Evolutionary conservation across 1,140 invertebrate species (phyloP).

Genomic region (Hyles euphorbiae): DNA sequence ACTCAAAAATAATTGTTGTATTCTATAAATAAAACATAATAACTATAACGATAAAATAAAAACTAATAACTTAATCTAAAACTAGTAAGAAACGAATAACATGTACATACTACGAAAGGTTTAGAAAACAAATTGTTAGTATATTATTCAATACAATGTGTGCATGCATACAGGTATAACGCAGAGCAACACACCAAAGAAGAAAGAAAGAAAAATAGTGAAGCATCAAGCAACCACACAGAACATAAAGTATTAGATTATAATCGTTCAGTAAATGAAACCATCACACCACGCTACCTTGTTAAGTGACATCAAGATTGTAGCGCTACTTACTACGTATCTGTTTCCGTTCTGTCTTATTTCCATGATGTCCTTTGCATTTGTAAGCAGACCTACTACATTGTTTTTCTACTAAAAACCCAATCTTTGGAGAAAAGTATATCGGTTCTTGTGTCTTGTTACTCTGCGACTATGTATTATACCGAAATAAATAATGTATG

Average conservation of each 20-base stretch:
- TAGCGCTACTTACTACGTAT: constrained; percentile 59
- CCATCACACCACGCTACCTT: constrained; percentile 68
- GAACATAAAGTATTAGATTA: constrained; percentile 27
- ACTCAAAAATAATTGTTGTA: no score
- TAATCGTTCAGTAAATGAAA: constrained; percentile 43
- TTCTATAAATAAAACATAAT: neutral
- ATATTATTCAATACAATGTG: constrained; percentile 31
- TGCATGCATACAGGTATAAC: constrained; percentile 40
- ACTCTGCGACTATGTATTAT: constrained; percentile 54
- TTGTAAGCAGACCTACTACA: constrained; percentile 44
- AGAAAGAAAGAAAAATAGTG: constrained; percentile 33
- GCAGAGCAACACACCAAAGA: constrained; percentile 64
- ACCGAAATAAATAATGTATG: constrained; percentile 56
- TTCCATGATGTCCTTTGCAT: constrained; percentile 49
- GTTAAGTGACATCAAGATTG: constrained; percentile 61
- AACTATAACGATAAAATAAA: neutral
- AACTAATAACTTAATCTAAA: constrained; percentile 21
- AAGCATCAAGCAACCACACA: constrained; percentile 44
- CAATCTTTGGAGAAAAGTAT: constrained; percentile 62
- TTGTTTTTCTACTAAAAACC: constrained; percentile 51
- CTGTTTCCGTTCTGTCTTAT: constrained; percentile 27
- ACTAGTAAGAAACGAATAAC: constrained; percentile 7
- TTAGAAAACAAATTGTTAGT: constrained; percentile 32
- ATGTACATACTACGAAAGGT: neutral
- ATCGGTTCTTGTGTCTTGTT: constrained; percentile 49